Evolutionary conservation across 2,888 invertebrate species (phyloP).

Genomic region (Conistra vaccinii): DNA sequence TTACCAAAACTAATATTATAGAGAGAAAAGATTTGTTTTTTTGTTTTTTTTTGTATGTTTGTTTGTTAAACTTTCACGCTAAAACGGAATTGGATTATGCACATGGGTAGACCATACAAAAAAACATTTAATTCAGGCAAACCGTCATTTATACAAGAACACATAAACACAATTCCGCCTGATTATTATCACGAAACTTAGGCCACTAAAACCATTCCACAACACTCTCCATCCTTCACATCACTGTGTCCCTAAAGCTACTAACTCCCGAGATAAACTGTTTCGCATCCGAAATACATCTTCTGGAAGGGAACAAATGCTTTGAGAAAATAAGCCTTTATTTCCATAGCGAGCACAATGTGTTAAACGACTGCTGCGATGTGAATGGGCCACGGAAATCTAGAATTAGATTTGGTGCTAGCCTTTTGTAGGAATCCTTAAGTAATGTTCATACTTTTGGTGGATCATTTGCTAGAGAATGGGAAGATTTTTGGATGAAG

Average conservation of each 20-base stretch:
- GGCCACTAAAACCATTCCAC: neutral
- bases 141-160: neutral
- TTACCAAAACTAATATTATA: too few species aligned
- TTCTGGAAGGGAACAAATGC: slow-evolving; percentile 87
- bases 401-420: slow-evolving; percentile 71
- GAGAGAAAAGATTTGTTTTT: too few species aligned
- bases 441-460: slow-evolving; percentile 55
- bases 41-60: too few species aligned
- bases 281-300: slow-evolving; percentile 85
- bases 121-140: too few species aligned
- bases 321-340: slow-evolving; percentile 84
- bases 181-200: neutral
- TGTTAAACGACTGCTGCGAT: slow-evolving; percentile 76
- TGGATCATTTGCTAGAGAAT: slow-evolving; percentile 37
- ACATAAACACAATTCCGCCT: too few species aligned
- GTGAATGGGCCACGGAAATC: slow-evolving; percentile 70
- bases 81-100: too few species aligned
- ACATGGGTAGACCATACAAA: too few species aligned
- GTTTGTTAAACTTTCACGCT: too few species aligned
- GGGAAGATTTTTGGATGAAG: slow-evolving; percentile 29
- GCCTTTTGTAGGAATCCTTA: slow-evolving; percentile 57
- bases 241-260: slow-evolving; percentile 72
- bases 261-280: slow-evolving; percentile 83
- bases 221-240: slow-evolving; percentile 12
- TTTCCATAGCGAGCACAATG: slow-evolving; percentile 78